Base-by-base conservation (phyloP, 2,113 vertebrate genomes). In the Alexandromys fortis region DNA sequence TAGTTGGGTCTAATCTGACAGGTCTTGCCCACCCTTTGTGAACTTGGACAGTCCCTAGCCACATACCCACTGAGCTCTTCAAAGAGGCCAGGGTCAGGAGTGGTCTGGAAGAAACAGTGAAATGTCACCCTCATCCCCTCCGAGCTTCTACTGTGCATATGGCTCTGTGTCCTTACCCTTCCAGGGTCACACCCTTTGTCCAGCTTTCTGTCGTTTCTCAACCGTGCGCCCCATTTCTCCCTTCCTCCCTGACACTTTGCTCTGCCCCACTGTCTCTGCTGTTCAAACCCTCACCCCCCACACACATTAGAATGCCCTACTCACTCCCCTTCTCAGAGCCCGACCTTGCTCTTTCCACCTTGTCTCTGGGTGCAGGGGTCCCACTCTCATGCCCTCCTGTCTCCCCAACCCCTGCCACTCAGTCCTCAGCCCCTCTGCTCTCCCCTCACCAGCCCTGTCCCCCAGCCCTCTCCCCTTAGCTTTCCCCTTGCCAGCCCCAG, bases 401-500 rank as follows among this genome's bases (percentile, higher is more conserved):
- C 55, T 79, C 63, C 79, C 94, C 95, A 77, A 0, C 68, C 30
- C 55, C 72, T 68, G 52, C 61, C 78, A 47, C n/a, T 63, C 89
- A 67, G 58, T 85, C 76, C 86, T 61, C 79, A 79, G 89, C 26
- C 19, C 35, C 52, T 72, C 12, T 88, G 67, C 58, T 58, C 1
- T 58, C 67, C 67, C 67, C 63, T 30, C 26, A 24, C 95, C 89
- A 35, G 77, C 33, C 77, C 76, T 52, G 8, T 55, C 30, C 68
- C 77, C 73, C 91, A 13, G 16, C 86, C 72, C 81, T 49, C 21
- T 68, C 94, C 96, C 97, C 68, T 82, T 96, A 96, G 96, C 58
- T 96, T 89, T n/a, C 96, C 97, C 97, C 83, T 97, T 93, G 97
- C 97, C 97, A 97, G 97, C 97, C 96, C 97, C 94, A 97, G 97